Base-by-base conservation (phyloP, 2,888 invertebrate genomes). In the Pilophorus perplexus region DNA sequence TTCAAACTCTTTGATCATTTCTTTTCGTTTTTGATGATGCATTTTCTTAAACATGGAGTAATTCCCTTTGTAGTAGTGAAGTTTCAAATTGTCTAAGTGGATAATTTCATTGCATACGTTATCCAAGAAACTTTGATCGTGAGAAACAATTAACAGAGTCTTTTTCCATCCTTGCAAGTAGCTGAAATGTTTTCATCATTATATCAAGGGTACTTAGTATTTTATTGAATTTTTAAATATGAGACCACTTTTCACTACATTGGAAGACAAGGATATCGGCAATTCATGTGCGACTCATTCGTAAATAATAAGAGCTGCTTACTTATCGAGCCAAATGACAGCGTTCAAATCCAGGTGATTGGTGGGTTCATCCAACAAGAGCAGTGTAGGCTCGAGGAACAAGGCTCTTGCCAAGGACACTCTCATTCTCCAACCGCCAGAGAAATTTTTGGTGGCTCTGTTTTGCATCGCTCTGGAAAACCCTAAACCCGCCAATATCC, bases 251-350 rank as follows among this genome's bases (percentile, higher is more conserved):
- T n/a, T n/a, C n/a, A n/a, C n/a, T n/a, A n/a, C n/a, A n/a, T n/a
- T n/a, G n/a, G n/a, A n/a, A n/a, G n/a, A n/a, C n/a, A n/a, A n/a
- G n/a, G n/a, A n/a, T n/a, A n/a, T n/a, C n/a, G n/a, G n/a, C n/a
- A n/a, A n/a, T n/a, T n/a, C n/a, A n/a, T n/a, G n/a, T n/a, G n/a
- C n/a, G n/a, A n/a, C n/a, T n/a, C n/a, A n/a, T n/a, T n/a, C n/a
- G n/a, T n/a, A n/a, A n/a, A n/a, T n/a, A n/a, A n/a, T n/a, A n/a
- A n/a, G n/a, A n/a, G n/a, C n/a, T n/a, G 80, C 85, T 82, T 79
- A 92, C 89, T 99, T 98, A 77, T 99, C 99, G 66, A 99, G 83
- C 99, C 99, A 99, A 82, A 99, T 99, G 55, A 99, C 99, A 71
- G 99, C 99, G 76, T 99, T 99, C 67, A 99, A 82, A 83, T 75